Evolutionary conservation across 2,113 vertebrate species (phyloP).

Genomic region (Menidia beryllina): DNA sequence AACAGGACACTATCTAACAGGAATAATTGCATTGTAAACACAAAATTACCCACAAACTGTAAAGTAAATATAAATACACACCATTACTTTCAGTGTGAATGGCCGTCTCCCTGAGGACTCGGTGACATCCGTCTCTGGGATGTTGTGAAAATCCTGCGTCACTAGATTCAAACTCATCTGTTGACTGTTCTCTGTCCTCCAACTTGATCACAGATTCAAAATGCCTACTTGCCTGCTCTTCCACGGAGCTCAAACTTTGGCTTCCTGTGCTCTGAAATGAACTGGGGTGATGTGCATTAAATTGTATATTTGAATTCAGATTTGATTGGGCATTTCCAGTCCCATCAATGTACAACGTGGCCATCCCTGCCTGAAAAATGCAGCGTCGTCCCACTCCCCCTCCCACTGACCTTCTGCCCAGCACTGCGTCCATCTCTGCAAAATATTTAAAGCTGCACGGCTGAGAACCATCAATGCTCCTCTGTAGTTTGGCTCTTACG

Average conservation of each 20-base stretch:
- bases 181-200: constrained; percentile 57
- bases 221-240: constrained; percentile 29
- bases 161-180: constrained; percentile 52
- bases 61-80: constrained; percentile 19
- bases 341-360: neutral
- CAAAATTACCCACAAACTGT: too few species aligned
- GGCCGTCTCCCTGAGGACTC: constrained; percentile 4
- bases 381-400: neutral
- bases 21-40: too few species aligned
- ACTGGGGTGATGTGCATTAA: neutral
- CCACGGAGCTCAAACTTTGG: constrained; percentile 2
- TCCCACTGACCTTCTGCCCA: constrained; percentile 39
- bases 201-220: constrained; percentile 54
- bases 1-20: too few species aligned
- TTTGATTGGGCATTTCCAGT: neutral
- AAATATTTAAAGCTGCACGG: constrained; percentile 68
- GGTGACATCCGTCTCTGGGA: neutral
- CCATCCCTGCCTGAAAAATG: constrained; percentile 6
- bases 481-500: constrained; percentile 62
- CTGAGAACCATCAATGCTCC: constrained; percentile 46
- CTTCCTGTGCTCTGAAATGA: neutral
- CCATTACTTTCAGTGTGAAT: constrained; percentile 13
- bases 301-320: constrained; percentile 1
- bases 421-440: constrained; percentile 67
- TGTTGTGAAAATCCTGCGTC: constrained; percentile 6